phyloP scores from a whole-genome alignment of 2,797 vertebrate species.

The Malurus splendens region DNA sequence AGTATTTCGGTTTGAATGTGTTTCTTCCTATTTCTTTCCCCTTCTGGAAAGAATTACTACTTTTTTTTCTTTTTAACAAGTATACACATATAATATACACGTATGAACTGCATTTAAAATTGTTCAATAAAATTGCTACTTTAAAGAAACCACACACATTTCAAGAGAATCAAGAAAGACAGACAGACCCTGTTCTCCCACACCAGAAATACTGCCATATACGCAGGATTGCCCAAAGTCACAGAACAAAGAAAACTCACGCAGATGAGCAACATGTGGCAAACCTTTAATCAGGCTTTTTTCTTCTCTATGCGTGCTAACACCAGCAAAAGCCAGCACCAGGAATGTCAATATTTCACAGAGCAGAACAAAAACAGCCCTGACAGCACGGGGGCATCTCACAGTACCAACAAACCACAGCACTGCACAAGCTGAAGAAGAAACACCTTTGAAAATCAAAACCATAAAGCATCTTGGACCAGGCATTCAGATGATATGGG shows the following conservation, averaged over 20 bases:
- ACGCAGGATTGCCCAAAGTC: not conserved
- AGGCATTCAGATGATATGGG: rapidly evolving
- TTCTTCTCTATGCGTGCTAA: not conserved
- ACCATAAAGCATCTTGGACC: not conserved
- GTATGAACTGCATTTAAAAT: conserved; percentile 57
- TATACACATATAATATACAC: conserved; percentile 47
- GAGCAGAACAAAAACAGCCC: conserved; percentile 16
- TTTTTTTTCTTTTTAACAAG: conserved; percentile 15
- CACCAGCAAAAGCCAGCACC: conserved; percentile 1
- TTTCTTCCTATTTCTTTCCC: conserved; percentile 50
- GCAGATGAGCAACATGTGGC: conserved; percentile 55
- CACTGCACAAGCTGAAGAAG: not conserved
- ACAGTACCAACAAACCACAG: not conserved
- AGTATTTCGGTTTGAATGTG: conserved; percentile 30
- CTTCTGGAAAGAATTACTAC: conserved; percentile 57
- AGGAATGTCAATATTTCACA: not conserved
- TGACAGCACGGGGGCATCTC: not conserved
- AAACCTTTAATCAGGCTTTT: conserved; percentile 30
- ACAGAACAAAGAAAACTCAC: conserved; percentile 25
- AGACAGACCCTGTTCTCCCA: conserved; percentile 7
- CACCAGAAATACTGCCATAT: conserved; percentile 19
- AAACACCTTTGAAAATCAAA: conserved; percentile 6
- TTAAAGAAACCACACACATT: conserved; percentile 53
- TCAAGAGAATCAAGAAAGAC: conserved; percentile 8
- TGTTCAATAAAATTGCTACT: conserved; percentile 55